A percentile compares a stretch with the other conserved stretches of the same genome.
phyloP scores from a whole-genome alignment of 1,140 invertebrate genomes.

The Papilio polyxenes region DNA sequence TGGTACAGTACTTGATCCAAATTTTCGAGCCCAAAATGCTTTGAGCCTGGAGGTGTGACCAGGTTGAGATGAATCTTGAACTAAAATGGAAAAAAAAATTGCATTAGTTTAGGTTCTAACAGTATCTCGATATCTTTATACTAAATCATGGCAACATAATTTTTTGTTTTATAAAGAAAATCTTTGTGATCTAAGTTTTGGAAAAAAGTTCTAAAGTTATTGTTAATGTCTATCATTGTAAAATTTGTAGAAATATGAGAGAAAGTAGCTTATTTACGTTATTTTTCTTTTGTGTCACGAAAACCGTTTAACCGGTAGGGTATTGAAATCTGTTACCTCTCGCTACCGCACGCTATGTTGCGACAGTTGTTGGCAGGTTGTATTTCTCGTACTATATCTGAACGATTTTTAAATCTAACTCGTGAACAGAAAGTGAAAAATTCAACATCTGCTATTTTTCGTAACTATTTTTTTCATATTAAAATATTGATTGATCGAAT shows the following conservation, averaged over 20 bases:
- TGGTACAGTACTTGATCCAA: neutral
- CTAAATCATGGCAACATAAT: neutral
- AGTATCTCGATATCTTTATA: neutral
- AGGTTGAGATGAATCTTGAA: neutral
- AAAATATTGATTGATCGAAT: too few species aligned
- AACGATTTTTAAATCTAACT: neutral
- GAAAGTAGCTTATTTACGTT: neutral
- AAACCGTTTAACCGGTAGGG: neutral
- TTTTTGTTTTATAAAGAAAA: neutral
- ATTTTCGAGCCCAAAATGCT: neutral
- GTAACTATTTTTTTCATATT: neutral
- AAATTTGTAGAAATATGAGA: neutral
- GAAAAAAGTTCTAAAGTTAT: neutral
- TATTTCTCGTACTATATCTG: neutral
- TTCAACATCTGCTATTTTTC: neutral
- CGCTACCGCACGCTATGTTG: neutral
- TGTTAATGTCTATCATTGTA: neutral
- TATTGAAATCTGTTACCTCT: neutral
- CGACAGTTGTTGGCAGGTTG: neutral
- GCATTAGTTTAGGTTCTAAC: neutral
- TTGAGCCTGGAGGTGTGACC: conserved; percentile 1
- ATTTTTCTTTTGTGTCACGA: neutral
- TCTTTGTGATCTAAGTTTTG: neutral
- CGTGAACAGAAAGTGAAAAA: neutral
- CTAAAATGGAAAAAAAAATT: neutral